Evolutionary conservation across 2,113 vertebrate genomes (phyloP).

Genomic region (Leucosticte australis): DNA sequence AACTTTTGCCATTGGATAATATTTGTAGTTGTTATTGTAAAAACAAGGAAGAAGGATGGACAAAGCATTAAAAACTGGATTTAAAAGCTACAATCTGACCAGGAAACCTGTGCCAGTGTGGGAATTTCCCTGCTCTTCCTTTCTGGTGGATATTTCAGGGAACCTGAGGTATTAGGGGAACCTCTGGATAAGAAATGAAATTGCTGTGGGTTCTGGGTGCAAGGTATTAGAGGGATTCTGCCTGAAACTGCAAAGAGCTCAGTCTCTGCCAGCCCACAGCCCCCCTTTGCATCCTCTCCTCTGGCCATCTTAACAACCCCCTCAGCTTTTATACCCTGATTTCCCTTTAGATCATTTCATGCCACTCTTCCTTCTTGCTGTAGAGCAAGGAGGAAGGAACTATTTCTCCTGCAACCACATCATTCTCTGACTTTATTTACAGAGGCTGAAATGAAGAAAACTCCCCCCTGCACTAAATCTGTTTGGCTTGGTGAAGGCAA

Average conservation of each 20-base stretch:
- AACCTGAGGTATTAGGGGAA: not conserved
- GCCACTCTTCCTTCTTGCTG: not conserved
- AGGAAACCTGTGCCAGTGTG: not conserved
- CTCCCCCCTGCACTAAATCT: not conserved
- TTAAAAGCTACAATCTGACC: not conserved
- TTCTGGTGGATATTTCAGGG: not conserved
- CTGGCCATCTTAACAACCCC: not conserved
- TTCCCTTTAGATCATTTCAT: not conserved
- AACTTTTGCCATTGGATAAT: not conserved
- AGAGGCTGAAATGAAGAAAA: constrained; percentile 2
- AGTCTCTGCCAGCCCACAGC: not conserved
- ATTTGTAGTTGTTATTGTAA: not conserved
- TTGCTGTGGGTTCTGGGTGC: fast-evolving
- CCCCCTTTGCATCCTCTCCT: not conserved
- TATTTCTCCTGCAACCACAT: not conserved
- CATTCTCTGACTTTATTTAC: not conserved
- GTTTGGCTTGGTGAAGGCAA: not conserved
- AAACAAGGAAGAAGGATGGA: not conserved
- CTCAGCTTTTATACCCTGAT: not conserved
- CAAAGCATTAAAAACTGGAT: not conserved
- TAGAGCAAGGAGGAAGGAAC: not conserved
- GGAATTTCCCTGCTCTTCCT: not conserved
- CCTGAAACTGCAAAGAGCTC: not conserved
- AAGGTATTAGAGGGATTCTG: not conserved
- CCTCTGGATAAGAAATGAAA: not conserved